Evolutionary conservation across 2,113 vertebrate species (phyloP).

Genomic region (Cercopithecus mona): DNA sequence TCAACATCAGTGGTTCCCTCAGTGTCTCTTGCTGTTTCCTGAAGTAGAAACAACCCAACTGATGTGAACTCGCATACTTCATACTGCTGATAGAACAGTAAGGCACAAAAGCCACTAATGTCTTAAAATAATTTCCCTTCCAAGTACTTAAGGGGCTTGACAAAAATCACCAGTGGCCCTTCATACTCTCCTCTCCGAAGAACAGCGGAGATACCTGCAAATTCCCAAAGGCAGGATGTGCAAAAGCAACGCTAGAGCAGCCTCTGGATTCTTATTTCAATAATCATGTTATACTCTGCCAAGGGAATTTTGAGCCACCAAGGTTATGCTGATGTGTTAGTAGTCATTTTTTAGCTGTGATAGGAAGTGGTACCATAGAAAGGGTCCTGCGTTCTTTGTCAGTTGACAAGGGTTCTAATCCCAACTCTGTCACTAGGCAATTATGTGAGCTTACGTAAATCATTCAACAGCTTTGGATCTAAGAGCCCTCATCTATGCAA

Average conservation of each 20-base stretch:
- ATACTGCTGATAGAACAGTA: not conserved
- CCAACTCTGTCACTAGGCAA: slow-evolving; percentile 55
- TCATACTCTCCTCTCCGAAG: not conserved
- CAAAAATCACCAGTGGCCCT: not conserved
- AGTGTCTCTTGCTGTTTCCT: not conserved
- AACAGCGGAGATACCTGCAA: not conserved
- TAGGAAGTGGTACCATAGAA: not conserved
- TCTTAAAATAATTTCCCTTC: not conserved
- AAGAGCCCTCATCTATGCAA: not conserved
- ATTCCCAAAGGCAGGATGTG: not conserved
- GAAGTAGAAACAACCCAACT: not conserved
- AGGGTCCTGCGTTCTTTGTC: not conserved
- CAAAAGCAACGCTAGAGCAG: not conserved
- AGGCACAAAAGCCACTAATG: not conserved
- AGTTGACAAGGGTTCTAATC: slow-evolving; percentile 56
- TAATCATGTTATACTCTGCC: not conserved
- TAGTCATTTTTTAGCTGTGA: not conserved
- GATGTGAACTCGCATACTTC: not conserved
- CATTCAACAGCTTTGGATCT: slow-evolving; percentile 49
- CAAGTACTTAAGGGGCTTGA: not conserved
- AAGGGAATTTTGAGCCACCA: not conserved
- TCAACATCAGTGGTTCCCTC: not conserved
- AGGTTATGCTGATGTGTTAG: not conserved
- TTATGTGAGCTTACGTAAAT: slow-evolving; percentile 62
- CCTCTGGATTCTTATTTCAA: not conserved